These are phyloP conservation scores for Ostrea edulis DNA, from an alignment of 1,140 invertebrate genomes.

Conservation along the genomic window DNA sequence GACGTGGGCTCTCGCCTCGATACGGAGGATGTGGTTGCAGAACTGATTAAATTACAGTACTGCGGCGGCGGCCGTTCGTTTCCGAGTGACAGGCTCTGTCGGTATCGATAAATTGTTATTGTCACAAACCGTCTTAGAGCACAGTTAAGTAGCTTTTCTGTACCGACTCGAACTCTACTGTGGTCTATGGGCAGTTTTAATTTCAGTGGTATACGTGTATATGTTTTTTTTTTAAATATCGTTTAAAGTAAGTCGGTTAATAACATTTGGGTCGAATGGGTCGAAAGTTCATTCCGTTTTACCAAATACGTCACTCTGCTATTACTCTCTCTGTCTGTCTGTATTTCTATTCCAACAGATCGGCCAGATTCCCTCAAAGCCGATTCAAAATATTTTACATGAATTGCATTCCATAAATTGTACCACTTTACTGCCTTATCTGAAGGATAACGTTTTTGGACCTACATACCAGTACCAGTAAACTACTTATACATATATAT, in stretches of 20 bases:
- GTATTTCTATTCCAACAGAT: too few species aligned
- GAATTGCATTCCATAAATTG: too few species aligned
- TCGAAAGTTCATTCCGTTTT: neutral
- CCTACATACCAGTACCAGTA: too few species aligned
- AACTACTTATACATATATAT: too few species aligned
- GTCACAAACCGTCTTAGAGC: slow-evolving; percentile 1
- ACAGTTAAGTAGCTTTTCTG: neutral
- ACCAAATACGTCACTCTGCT: neutral
- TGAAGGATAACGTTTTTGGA: too few species aligned
- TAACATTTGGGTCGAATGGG: too few species aligned
- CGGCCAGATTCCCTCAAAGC: too few species aligned
- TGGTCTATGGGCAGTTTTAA: neutral
- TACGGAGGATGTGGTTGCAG: neutral
- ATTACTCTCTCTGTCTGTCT: neutral
- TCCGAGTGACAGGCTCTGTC: neutral
- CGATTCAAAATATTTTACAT: too few species aligned
- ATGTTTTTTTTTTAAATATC: neutral
- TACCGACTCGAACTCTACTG: neutral
- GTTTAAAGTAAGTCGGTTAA: neutral
- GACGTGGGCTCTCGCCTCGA: too few species aligned
- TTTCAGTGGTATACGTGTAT: too few species aligned
- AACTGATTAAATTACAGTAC: neutral
- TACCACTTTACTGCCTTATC: too few species aligned
- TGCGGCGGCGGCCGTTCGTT: neutral
- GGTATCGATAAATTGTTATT: slow-evolving; percentile 1